Evolutionary conservation across 2,797 vertebrate species (phyloP).

Genomic region (Chiroxiphia lanceolata): DNA sequence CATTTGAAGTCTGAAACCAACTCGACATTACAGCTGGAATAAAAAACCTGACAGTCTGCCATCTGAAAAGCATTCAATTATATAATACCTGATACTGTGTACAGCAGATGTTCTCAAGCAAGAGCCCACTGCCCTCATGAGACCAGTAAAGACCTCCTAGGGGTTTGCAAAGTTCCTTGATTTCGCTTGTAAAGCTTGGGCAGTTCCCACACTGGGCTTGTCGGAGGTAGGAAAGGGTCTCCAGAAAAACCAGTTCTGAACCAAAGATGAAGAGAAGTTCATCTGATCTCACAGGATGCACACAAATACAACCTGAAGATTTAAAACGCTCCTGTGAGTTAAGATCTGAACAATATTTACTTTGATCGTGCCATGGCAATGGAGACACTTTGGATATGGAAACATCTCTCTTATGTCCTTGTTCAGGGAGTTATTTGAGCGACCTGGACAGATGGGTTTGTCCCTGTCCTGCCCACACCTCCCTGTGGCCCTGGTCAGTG

Average conservation of each 20-base stretch:
- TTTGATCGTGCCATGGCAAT: neutral
- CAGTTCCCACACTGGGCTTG: neutral
- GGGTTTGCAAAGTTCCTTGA: neutral
- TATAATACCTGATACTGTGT: neutral
- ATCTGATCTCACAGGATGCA: neutral
- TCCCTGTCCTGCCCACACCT: neutral
- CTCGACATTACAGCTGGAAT: neutral
- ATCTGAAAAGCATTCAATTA: conserved; percentile 3
- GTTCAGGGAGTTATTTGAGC: neutral
- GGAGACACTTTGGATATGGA: neutral
- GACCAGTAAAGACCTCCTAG: neutral
- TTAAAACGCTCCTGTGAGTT: neutral
- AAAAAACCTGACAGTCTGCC: neutral
- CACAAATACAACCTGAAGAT: neutral
- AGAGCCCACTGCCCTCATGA: neutral
- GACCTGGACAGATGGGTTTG: neutral
- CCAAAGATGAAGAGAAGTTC: neutral
- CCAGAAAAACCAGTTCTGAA: neutral
- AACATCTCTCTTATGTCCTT: neutral
- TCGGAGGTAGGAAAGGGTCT: neutral
- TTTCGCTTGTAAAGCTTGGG: neutral
- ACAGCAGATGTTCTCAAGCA: conserved; percentile 27
- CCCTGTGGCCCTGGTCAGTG: neutral
- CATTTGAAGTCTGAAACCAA: neutral
- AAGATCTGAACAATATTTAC: neutral